These are phyloP conservation scores for Heliconius hermathena DNA, from an alignment of 1,140 invertebrate genomes.

Conservation along the genomic window DNA sequence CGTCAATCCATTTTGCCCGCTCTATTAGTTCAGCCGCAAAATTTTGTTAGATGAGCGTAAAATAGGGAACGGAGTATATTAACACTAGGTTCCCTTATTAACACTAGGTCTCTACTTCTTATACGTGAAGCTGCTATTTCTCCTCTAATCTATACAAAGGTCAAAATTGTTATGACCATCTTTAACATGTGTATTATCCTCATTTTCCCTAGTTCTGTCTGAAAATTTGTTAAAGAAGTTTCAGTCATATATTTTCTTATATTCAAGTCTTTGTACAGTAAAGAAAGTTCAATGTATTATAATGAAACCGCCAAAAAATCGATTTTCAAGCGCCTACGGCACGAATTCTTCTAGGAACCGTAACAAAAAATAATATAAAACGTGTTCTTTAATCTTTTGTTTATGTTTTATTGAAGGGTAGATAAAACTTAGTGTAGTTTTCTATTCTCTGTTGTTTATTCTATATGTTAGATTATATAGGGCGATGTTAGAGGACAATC, in stretches of 20 bases:
- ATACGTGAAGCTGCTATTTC: too few species aligned
- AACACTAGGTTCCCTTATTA: too few species aligned
- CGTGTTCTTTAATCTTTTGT: not conserved
- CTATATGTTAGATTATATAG: too few species aligned
- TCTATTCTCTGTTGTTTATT: not conserved
- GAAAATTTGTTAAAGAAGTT: not conserved
- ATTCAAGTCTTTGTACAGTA: not conserved
- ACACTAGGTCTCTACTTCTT: too few species aligned
- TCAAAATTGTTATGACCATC: too few species aligned
- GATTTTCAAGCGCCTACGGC: not conserved
- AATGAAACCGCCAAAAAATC: conserved; percentile 8
- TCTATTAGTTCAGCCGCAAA: too few species aligned
- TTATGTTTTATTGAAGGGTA: not conserved
- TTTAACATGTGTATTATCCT: not conserved
- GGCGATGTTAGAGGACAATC: too few species aligned
- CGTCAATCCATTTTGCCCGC: too few species aligned
- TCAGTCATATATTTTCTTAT: not conserved
- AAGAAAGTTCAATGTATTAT: conserved; percentile 7
- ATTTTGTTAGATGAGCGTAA: too few species aligned
- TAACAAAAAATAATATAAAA: not conserved
- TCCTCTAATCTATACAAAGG: too few species aligned
- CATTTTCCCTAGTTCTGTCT: not conserved
- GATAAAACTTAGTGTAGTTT: too few species aligned
- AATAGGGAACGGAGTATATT: too few species aligned
- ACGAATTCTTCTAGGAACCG: not conserved